These are phyloP conservation scores for Ibidorhyncha struthersii DNA, from an alignment of 2,113 vertebrate species.

Conservation along the genomic window DNA sequence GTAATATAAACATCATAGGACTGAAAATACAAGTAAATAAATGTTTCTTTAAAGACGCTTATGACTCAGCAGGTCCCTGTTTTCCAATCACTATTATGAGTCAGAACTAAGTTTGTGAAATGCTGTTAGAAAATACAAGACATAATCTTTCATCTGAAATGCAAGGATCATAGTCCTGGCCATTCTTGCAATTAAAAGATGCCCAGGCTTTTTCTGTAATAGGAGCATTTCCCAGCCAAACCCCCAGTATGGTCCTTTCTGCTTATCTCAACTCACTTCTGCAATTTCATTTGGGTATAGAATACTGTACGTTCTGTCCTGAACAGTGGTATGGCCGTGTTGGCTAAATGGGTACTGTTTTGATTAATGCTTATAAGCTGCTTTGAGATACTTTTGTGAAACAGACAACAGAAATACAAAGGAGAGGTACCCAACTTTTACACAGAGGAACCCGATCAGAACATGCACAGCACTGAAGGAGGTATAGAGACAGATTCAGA, in stretches of 20 bases:
- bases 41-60: neutral
- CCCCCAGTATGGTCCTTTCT: neutral
- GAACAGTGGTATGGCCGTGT: neutral
- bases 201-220: neutral
- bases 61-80: conserved; percentile 17
- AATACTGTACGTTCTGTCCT: neutral
- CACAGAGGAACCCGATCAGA: neutral
- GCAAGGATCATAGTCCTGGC: neutral
- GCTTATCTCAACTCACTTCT: neutral
- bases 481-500: neutral
- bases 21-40: conserved; percentile 14
- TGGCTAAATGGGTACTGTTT: neutral
- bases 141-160: neutral
- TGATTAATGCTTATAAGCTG: rapidly evolving
- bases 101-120: conserved; percentile 9
- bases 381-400: neutral
- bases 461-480: neutral
- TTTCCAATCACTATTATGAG: conserved; percentile 18
- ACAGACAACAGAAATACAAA: neutral
- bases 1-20: neutral
- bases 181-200: neutral
- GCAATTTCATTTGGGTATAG: neutral
- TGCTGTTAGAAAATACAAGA: neutral
- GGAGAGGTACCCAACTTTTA: neutral
- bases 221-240: neutral